Base-by-base conservation (phyloP, 2,113 vertebrate genomes). In the Tamias sibiricus region DNA sequence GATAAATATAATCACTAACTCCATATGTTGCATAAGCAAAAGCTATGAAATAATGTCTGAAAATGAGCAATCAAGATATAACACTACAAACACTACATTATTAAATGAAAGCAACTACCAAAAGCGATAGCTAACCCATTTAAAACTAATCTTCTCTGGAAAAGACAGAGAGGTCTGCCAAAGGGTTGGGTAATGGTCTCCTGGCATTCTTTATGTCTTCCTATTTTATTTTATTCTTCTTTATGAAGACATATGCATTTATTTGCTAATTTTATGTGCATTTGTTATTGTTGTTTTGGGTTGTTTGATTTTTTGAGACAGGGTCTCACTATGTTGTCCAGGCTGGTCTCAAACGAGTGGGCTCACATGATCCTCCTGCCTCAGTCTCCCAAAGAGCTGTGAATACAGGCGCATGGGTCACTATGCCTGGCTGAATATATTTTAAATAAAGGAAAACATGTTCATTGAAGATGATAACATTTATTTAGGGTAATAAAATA, bases 371-470 rank as follows among this genome's bases (percentile, higher is more conserved):
- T 54, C 12, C 28, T 69, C 35, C 35, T 35, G 49, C 37, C n/a
- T 42, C n/a, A 57, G 76, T 20, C 20, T 44, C 64, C 30, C 49
- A 52, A 81, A 8, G 13, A 69, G 64, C 44, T 52, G 8, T 22
- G 47, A 37, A 12, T 28, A 44, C 2, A 52, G 35, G 44, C 35
- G 28, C 47, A 52, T 52, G 42, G 6, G 47, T 12, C 64, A 69
- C 22, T 8, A 54, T 40, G 47, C 26, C 62, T 64, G 5, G 19
- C 19, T 42, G 37, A 88, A 52, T 44, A 52, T 54, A 85, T 94
- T 79, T 88, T 80, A 80, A 85, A 68, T 74, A 92, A 75, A 94
- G 6, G 14, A 81, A 76, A 95, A 96, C 59, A 92, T 20, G 12
- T 64, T 22, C 47, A 72, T 42, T 77, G 35, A 82, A 71, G 12